Evolutionary conservation across 2,797 vertebrate genomes (phyloP).

Genomic region (Mallotus villosus): DNA sequence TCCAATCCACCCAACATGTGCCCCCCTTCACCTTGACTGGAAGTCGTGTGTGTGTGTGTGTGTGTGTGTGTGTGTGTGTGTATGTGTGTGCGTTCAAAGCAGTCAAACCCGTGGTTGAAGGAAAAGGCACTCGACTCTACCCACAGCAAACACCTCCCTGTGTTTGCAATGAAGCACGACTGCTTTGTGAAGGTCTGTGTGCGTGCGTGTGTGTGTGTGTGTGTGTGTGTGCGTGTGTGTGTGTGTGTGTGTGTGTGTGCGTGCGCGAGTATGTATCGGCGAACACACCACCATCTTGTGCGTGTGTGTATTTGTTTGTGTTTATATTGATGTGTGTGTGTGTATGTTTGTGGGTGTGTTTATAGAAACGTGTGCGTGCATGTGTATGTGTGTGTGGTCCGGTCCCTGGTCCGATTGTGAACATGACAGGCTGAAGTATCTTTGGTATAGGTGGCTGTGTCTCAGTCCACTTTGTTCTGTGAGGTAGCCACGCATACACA

Average conservation of each 20-base stretch:
- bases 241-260: slow-evolving; percentile 28
- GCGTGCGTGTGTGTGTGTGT: not conserved
- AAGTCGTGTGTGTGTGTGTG: slow-evolving; percentile 7
- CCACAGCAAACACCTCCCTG: slow-evolving; percentile 65
- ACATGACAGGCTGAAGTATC: slow-evolving; percentile 85
- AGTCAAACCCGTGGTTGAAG: slow-evolving; percentile 91
- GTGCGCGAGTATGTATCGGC: slow-evolving; percentile 18
- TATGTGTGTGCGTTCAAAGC: slow-evolving; percentile 62
- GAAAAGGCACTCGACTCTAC: slow-evolving; percentile 93
- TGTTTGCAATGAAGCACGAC: slow-evolving; percentile 67
- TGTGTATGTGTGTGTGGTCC: slow-evolving; percentile 14
- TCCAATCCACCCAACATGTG: slow-evolving; percentile 46
- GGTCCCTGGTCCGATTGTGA: slow-evolving; percentile 67
- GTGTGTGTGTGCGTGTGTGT: not conserved
- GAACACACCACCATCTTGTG: slow-evolving; percentile 12
- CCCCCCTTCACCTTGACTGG: slow-evolving; percentile 35
- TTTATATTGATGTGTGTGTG: slow-evolving; percentile 16
- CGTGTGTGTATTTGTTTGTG: slow-evolving; percentile 23
- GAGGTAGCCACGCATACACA: slow-evolving; percentile 85
- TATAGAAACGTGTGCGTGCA: slow-evolving; percentile 19
- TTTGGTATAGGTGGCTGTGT: slow-evolving; percentile 95
- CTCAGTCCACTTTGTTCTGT: slow-evolving; percentile 87
- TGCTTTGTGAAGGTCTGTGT: slow-evolving; percentile 51
- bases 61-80: slow-evolving; percentile 22
- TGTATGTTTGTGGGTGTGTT: slow-evolving; percentile 29